Base-by-base conservation (phyloP, 2,797 vertebrate species). In the Botia kubotai region DNA sequence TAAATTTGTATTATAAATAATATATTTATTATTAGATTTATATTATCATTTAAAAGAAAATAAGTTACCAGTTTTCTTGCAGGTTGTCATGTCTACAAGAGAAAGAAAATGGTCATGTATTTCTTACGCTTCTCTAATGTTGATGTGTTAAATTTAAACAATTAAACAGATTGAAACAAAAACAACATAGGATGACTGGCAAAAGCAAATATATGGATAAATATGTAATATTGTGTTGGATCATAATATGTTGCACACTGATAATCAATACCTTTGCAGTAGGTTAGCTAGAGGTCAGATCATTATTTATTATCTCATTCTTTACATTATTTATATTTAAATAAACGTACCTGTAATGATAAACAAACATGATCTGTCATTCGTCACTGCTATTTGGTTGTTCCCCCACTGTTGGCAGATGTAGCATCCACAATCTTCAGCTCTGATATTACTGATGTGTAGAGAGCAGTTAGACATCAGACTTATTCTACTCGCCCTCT, bases 401-500 rank as follows among this genome's bases (percentile, higher is more conserved):
- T 14, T 2, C 2, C 6, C 19, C 12, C 3, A 72, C 19, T 72
- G 53, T 21, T 14, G 13, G 13, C 71, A 72, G 19, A 13, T 23
- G 33, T 43, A 72, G 53, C 53, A 58, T 58, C 19, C 52, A 12
- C n/a, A 11, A 55, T 72, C 26, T 36, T 16, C 50, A 36, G 29
- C 16, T 36, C 2, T 72, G 46, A 72, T 7, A 11, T 36, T 4
- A 19, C 26, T 57, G 52, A 72, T 57, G 52, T 4, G 5, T 55
- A 55, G 16, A 72, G 50, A 36, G 70, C 70, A 72, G 69, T 53
- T 7, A 57, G 70, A 21, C 11, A 6, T 14, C 52, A 57, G 19
- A 72, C 0, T 73, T 36, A 43, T 4, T 73, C 72, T 46, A 4
- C 16, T 23, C 26, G 10, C 4, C 23, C 14, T 62, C 19, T 74